phyloP scores from a whole-genome alignment of 1,140 invertebrate species.

The Maconellicoccus hirsutus region DNA sequence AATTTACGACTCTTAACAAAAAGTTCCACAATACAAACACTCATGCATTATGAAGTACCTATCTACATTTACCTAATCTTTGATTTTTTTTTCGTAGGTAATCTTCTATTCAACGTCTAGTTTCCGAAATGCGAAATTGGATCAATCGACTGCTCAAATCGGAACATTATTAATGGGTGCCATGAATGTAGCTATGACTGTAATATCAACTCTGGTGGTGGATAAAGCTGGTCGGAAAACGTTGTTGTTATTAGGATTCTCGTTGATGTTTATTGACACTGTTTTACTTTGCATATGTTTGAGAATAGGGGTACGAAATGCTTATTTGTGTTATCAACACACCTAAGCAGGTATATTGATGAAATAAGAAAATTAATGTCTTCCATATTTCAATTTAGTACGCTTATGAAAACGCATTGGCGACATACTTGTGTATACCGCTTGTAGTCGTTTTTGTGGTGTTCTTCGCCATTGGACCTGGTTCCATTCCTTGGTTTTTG shows the following conservation, averaged over 20 bases:
- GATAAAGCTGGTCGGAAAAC: conserved; percentile 72
- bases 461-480: conserved; percentile 64
- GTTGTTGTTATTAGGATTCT: conserved; percentile 59
- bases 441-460: conserved; percentile 70
- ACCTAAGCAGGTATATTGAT: no score
- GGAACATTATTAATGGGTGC: conserved; percentile 77
- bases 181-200: conserved; percentile 79
- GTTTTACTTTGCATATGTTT: conserved; percentile 53
- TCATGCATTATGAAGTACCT: no score
- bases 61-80: conserved; percentile 11
- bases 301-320: conserved; percentile 44
- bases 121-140: conserved; percentile 56
- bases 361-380: no score
- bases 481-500: conserved; percentile 91
- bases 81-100: conserved; percentile 38
- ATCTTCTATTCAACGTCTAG: conserved; percentile 80
- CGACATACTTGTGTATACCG: conserved; percentile 58
- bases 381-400: no score
- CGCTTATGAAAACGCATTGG: conserved; percentile 29
- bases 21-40: no score
- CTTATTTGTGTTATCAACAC: no score
- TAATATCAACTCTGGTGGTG: conserved; percentile 73
- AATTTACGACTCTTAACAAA: no score
- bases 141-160: conserved; percentile 46
- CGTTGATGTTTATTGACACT: conserved; percentile 59